Conservation (phyloP, 2,797 vertebrate genomes). For the Pangasius larnaudii region DNA sequence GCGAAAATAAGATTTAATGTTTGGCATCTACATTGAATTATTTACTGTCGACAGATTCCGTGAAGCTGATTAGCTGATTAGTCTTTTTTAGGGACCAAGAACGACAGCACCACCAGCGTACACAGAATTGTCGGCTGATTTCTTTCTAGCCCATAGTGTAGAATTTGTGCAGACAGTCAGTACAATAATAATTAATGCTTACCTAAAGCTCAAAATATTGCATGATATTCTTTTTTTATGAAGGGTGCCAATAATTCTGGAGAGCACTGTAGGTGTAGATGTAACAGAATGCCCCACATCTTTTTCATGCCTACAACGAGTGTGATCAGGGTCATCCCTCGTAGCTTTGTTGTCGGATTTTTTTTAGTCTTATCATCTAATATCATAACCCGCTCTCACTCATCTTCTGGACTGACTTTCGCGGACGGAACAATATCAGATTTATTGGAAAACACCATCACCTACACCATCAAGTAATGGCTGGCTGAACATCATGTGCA, state of each 20-base stretch:
- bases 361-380: background rate
- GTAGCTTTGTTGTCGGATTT: background rate
- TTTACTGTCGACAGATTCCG: background rate
- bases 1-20: too few relatives aligned
- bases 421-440: background rate
- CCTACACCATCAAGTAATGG: background rate
- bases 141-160: background rate
- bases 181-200: background rate
- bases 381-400: background rate
- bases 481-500: background rate
- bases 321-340: background rate
- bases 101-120: background rate
- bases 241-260: background rate
- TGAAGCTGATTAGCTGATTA: background rate
- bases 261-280: background rate
- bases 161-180: background rate
- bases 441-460: background rate
- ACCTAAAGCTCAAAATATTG: background rate
- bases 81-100: background rate
- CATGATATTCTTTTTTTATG: background rate
- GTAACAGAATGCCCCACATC: too few relatives aligned
- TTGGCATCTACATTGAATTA: too few relatives aligned
- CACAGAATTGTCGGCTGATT: background rate
- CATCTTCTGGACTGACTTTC: background rate
- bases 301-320: background rate